Evolutionary conservation across 2,888 invertebrate species (phyloP).

Genomic region (Gandaritis pyraliata): DNA sequence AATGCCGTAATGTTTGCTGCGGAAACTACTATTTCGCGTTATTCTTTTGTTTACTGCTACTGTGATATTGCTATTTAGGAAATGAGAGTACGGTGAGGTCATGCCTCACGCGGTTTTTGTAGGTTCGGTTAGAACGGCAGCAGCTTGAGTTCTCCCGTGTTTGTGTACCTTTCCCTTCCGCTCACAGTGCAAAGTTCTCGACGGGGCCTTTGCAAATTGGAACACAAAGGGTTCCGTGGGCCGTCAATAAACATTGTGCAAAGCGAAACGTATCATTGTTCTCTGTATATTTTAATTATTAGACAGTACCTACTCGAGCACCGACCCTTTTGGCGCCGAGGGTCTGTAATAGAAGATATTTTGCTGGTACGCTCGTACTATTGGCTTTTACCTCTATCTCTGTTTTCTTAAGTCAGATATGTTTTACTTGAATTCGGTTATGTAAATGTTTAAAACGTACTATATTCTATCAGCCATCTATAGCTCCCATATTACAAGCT

Average conservation of each 20-base stretch:
- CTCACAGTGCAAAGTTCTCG: slow-evolving; percentile 32
- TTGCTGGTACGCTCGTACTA: slow-evolving; percentile 47
- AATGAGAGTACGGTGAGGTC: slow-evolving; percentile 12
- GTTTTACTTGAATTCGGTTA: slow-evolving; percentile 42
- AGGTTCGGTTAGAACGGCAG: slow-evolving; percentile 9
- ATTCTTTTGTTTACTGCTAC: slow-evolving; percentile 32
- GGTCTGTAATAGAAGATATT: slow-evolving; percentile 58
- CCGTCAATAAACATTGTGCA: slow-evolving; percentile 77
- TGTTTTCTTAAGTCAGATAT: slow-evolving; percentile 50
- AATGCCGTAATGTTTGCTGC: slow-evolving; percentile 33
- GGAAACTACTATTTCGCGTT: slow-evolving; percentile 30
- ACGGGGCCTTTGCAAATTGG: slow-evolving; percentile 69
- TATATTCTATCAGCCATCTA: no score
- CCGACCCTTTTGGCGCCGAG: slow-evolving; percentile 57
- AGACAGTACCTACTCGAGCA: slow-evolving; percentile 63
- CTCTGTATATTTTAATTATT: slow-evolving; percentile 80
- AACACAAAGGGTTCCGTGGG: slow-evolving; percentile 70
- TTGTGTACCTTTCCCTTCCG: slow-evolving; percentile 35
- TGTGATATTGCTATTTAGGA: slow-evolving; percentile 27
- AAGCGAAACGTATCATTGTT: slow-evolving; percentile 78
- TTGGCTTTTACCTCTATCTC: slow-evolving; percentile 50
- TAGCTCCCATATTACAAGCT: no score
- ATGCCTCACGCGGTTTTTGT: slow-evolving; percentile 13
- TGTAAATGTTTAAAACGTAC: slow-evolving; percentile 21
- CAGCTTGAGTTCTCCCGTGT: slow-evolving; percentile 33